Base-by-base conservation (phyloP, 64 coral and sea anemone genomes). In the Dendronephthya gigantea region DNA sequence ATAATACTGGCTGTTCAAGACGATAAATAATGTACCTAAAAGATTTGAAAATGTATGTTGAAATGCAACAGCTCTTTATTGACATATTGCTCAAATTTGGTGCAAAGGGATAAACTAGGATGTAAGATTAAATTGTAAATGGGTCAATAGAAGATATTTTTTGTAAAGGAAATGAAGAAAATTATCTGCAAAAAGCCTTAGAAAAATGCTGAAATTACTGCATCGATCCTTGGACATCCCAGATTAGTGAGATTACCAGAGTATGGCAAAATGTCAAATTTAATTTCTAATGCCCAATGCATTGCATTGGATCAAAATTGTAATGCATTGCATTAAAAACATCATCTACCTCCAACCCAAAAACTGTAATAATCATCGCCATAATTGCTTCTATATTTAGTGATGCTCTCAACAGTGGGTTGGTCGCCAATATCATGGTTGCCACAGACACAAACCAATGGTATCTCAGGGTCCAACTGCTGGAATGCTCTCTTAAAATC, bases 351-450 rank as follows among this genome's bases (percentile, higher is more conserved):
- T 93, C 95, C 95, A 35, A 93, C 92, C 95, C 95, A 98, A 68
- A 98, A 98, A 9, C 89, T 90, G 79, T 89, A 98, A 39, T 85
- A 98, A 88, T 98, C 95, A 69, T 98, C 92, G 1, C 95, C 95
- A 31, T 93, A 98, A 62, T 93, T 90, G 27, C 85, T 93, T 47
- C 87, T 86, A 56, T 98, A 98, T 83, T 98, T 98, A 23, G 82
- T 65, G 39, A 98, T 83, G 2, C 90, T 91, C 15, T 93, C 82
- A 31, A 68, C 81, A 7, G 95, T 98, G 32, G 95, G 95, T 22
- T 68, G 48, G 87, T 98, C 82, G 32, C 95, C 95, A 23, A 98
- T 36, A 70, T 98, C 95, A 32, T 98, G 95, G 62, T 98, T 98
- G 7, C 95, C 95, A 83, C 95, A 98, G 4, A 98, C 92, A 23